phyloP scores from a whole-genome alignment of 2,797 vertebrate species.

The Schizopygopsis malacanthus region DNA sequence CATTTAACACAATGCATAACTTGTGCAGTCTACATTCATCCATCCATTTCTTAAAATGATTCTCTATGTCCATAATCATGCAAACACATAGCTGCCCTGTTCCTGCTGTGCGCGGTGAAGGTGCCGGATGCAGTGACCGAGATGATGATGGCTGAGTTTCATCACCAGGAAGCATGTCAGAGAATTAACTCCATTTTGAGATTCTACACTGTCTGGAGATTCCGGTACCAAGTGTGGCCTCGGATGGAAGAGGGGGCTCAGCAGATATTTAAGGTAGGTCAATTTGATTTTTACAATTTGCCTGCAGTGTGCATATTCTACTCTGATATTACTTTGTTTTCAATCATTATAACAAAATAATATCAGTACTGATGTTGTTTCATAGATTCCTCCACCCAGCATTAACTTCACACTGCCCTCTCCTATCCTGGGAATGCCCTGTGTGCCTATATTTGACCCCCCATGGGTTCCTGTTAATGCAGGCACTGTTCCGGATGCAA shows the following conservation, averaged over 20 bases:
- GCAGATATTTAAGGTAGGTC: slow-evolving; percentile 85
- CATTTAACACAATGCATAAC: neutral
- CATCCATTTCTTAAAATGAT: neutral
- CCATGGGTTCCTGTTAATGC: slow-evolving; percentile 97
- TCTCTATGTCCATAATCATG: slow-evolving; percentile 1
- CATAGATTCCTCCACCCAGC: slow-evolving; percentile 96
- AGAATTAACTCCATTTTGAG: slow-evolving; percentile 95
- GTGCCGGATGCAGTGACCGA: slow-evolving; percentile 95
- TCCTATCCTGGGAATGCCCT: slow-evolving; percentile 98
- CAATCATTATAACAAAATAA: neutral
- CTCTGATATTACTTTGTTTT: neutral
- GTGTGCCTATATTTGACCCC: slow-evolving; percentile 98
- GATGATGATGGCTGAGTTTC: slow-evolving; percentile 98
- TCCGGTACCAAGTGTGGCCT: slow-evolving; percentile 99
- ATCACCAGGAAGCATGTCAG: slow-evolving; percentile 96
- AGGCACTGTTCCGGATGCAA: slow-evolving; percentile 95
- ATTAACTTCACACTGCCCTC: slow-evolving; percentile 99
- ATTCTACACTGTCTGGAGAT: slow-evolving; percentile 98
- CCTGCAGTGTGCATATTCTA: neutral
- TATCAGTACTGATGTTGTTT: slow-evolving; percentile 36
- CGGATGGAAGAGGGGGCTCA: slow-evolving; percentile 99
- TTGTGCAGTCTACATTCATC: neutral
- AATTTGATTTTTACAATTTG: neutral
- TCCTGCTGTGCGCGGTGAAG: slow-evolving; percentile 97
- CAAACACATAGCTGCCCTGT: slow-evolving; percentile 90